Evolutionary conservation across 2,797 vertebrate genomes (phyloP).

Genomic region (Muscicapa striata): DNA sequence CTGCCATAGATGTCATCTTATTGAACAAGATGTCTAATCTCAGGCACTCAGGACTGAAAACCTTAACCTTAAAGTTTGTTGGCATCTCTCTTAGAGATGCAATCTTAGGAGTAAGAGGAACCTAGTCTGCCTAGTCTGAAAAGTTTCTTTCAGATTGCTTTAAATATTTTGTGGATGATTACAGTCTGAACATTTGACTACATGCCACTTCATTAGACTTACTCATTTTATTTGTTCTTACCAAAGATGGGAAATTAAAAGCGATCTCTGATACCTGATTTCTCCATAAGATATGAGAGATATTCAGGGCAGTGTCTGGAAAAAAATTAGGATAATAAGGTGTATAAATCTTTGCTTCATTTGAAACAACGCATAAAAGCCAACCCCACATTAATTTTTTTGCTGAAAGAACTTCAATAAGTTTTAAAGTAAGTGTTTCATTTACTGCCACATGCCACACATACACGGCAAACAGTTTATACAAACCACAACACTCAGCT

Average conservation of each 20-base stretch:
- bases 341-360: conserved; percentile 65
- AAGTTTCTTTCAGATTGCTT: conserved; percentile 62
- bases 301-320: conserved; percentile 46
- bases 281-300: conserved; percentile 51
- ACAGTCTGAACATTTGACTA: conserved; percentile 55
- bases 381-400: conserved; percentile 60
- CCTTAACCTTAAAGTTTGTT: neutral
- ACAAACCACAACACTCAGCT: conserved; percentile 73
- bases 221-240: conserved; percentile 31
- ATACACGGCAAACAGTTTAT: conserved; percentile 71
- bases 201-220: conserved; percentile 67
- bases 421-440: conserved; percentile 74
- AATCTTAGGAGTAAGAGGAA: conserved; percentile 6
- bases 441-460: conserved; percentile 74
- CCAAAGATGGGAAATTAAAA: conserved; percentile 63
- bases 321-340: conserved; percentile 67
- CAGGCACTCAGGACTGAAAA: neutral
- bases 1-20: neutral
- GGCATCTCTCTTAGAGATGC: conserved; percentile 3
- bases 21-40: neutral
- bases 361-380: conserved; percentile 66
- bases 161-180: conserved; percentile 48
- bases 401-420: conserved; percentile 70
- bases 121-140: conserved; percentile 38
- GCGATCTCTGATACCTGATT: conserved; percentile 59